Evolutionary conservation across 2,797 vertebrate genomes (phyloP), one percentile per base, ranked within the genome.

Genomic region (Morus bassanus): DNA sequence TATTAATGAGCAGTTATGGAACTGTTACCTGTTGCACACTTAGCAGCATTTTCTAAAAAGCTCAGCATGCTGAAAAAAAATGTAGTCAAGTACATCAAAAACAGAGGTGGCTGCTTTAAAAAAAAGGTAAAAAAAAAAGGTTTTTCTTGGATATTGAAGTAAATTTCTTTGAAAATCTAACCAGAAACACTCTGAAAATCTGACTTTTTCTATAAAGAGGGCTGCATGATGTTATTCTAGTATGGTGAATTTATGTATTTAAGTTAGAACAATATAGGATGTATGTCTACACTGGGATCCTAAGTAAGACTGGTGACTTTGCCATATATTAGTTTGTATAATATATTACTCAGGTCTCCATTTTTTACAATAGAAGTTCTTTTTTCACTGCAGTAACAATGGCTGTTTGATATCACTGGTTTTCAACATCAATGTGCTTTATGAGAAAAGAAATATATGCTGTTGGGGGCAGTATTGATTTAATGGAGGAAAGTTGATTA

Each of bases 71-170:
- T 76, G 24, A 60, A 74, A 64, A 33, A 43, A 79, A n/a, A 23
- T 9, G 0, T 18, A n/a, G 24, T 39, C 5, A 39, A 56, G 27
- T 51, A 46, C 27, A 72, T 61, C 10, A 37, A 68, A 81, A 68
- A 0, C 25, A 63, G 15, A 68, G 7, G 3, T 59, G 39, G 9
- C 2, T 70, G n/a, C 25, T 67, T 77, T 7, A 11, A 41, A 51
- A 10, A 46, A 24, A 10, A 19, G 30, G 4, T 27, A 46, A 51
- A 5, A 12, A 18, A 18, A 24, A 50, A 77, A 21, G 0, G 0
- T 31, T 5, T n/a, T 63, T 48, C 17, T n/a, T 57, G 4, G 4
- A 2, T 14, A 56, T 9, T 10, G 4, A 61, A 63, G 18, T 39
- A 76, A 69, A 45, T 46, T 67, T 61, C 1, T 70, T 75, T 31